A percentile compares a stretch with the other conserved stretches of the same genome.
phyloP scores from a whole-genome alignment of 2,113 vertebrate species.

The Sprattus sprattus region DNA sequence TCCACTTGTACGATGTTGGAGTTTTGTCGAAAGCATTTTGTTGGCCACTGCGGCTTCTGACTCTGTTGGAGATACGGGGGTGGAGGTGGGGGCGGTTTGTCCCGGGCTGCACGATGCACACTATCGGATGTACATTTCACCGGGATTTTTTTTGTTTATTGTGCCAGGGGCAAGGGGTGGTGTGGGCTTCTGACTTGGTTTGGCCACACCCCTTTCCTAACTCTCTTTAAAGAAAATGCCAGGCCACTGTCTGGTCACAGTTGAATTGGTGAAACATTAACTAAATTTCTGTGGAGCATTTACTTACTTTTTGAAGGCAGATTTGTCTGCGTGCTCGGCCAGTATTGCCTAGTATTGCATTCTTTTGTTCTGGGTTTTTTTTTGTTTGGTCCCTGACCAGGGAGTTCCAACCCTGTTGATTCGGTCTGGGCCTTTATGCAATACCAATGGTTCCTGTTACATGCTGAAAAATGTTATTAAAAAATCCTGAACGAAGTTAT shows the following conservation, averaged over 20 bases:
- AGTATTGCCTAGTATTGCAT: constrained; percentile 7
- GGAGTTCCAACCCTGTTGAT: neutral
- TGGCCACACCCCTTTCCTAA: neutral
- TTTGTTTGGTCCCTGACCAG: neutral
- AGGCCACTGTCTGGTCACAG: neutral
- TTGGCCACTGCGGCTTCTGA: constrained; percentile 47
- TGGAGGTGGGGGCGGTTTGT: neutral
- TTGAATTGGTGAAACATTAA: neutral
- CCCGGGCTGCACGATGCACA: constrained; percentile 28
- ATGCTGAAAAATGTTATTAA: constrained; percentile 27
- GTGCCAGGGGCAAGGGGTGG: constrained; percentile 46
- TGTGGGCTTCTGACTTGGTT: neutral
- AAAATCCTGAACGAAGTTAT: constrained; percentile 40
- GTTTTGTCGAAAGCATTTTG: constrained; percentile 30
- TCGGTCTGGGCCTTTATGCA: constrained; percentile 6
- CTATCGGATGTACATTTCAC: constrained; percentile 52
- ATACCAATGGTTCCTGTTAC: constrained; percentile 28
- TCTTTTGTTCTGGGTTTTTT: neutral
- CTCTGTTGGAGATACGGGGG: constrained; percentile 30
- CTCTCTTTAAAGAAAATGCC: neutral
- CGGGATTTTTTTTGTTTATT: neutral
- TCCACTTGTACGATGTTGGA: neutral
- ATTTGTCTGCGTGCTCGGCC: neutral
- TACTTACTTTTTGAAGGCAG: neutral
- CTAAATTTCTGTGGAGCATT: neutral